Evolutionary conservation across 2,113 vertebrate species (phyloP).

Genomic region (Ariopsis seemanni): DNA sequence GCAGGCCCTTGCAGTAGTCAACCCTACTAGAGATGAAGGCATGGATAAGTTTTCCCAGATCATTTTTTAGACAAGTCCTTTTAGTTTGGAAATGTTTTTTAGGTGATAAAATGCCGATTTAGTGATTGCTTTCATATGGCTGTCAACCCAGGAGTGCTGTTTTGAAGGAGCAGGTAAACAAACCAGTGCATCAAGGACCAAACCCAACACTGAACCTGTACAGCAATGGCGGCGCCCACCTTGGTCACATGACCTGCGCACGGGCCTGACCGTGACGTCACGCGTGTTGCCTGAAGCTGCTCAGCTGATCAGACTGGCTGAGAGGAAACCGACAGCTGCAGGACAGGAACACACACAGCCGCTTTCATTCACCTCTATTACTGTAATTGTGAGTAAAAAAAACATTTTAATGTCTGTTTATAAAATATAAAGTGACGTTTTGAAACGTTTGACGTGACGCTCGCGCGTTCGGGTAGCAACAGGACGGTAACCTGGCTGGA

Average conservation of each 20-base stretch:
- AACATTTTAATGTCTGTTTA: not conserved
- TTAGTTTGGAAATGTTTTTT: too few species aligned
- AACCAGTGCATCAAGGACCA: not conserved
- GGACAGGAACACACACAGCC: not conserved
- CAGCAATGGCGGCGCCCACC: not conserved
- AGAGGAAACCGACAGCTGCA: not conserved
- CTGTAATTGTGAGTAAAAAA: constrained; percentile 16
- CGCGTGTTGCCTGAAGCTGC: not conserved
- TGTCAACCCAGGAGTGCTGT: not conserved
- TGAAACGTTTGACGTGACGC: not conserved
- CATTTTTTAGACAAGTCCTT: too few species aligned
- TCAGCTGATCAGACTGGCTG: constrained; percentile 37
- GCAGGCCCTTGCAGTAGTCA: too few species aligned
- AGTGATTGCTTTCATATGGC: too few species aligned
- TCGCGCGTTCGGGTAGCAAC: not conserved
- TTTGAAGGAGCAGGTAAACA: not conserved
- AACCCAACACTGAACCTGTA: too few species aligned
- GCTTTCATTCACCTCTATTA: not conserved
- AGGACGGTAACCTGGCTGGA: not conserved
- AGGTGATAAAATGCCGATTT: too few species aligned
- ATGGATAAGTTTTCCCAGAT: too few species aligned
- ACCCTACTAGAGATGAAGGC: too few species aligned
- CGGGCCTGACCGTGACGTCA: constrained; percentile 33
- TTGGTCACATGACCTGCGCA: constrained; percentile 29
- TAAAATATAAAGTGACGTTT: not conserved